Evolutionary conservation across 2,888 invertebrate genomes (phyloP), one percentile per base, ranked within the genome.

Genomic region (Caenorhabditis doughertyi): DNA sequence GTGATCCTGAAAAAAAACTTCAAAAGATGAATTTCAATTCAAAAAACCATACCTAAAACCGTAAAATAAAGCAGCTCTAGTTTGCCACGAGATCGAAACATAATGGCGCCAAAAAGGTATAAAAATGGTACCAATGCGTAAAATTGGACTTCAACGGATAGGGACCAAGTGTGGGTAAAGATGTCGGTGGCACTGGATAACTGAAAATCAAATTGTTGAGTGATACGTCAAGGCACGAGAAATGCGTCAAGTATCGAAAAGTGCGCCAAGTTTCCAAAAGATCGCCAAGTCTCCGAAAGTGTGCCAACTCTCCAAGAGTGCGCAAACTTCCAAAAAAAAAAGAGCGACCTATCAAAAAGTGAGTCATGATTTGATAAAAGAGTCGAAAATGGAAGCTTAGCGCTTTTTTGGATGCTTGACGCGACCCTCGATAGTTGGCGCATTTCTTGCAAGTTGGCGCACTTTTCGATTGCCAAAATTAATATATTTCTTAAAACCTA

Each of bases 81-180:
- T 32, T 32, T 32, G 13, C 13, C 2, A 8, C 16, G 4, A 13
- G 39, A 39, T 39, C 3, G 39, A 39, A 2, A 9, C 9, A 39
- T 4, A 13, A 13, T 39, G 2, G 5, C 39, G 5, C 25, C 55
- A 18, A 72, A 16, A 27, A 62, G 11, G 23, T 49, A 72, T 11
- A 72, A 25, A 42, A 62, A 49, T 21, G 72, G 72, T 3, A 72
- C 27, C 0, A 72, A 11, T 3, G 51, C 13, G 16, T 72, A 72
- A 23, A 72, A 72, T 35, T 72, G 72, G 9, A 72, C 49, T 62
- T 72, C 72, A 16, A 72, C 72, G 16, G 72, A 60, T 5, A 72
- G 51, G 2, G 72, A 72, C 72, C 72, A 72, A 2, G 72, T 72
- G 27, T 72, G 72, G 8, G 72, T 58, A 27, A 72, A 72, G 1